Base-by-base conservation (phyloP, 2,888 invertebrate genomes). In the Conus canariensis region DNA sequence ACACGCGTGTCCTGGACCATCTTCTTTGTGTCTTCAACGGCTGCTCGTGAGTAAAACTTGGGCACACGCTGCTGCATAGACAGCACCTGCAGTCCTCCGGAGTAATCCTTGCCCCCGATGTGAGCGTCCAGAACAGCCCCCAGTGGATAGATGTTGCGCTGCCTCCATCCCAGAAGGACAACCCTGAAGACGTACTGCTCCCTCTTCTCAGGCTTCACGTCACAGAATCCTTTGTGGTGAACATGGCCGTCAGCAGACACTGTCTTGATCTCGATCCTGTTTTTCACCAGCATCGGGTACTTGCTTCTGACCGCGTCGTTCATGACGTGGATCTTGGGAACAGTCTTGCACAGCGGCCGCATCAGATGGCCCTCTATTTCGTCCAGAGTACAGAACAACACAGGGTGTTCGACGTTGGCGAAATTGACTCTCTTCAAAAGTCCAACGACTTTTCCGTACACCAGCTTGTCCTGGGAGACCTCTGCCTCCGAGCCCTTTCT, bases 291-390 rank as follows among this genome's bases (percentile, higher is more conserved):
- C 10, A 82, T 77, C 22, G 89, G 88, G 88, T 30, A 85, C 74
- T 22, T 85, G 56, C 25, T 12, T 22, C 19, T 83, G 10, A 91
- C 70, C 1, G 45, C n/a, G 70, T 86, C 88, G 45, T 91, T 88
- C 19, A 91, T n/a, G 56, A 90, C 89, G 59, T 89, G 91, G 4
- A 94, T 92, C 86, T 94, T 94, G 25, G 94, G 94, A 12, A 94
- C 90, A 8, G 94, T 94, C 91, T 93, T 93, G 82, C 93, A 94
- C 25, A 94, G 88, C 5, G 94, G 94, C 45, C 90, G 83, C 90
- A 94, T 92, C 19, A 94, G 89, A 85, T 93, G 91, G 9, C 91
- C 90, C 60, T 91, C 92, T 6, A 77, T 87, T n/a, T 92, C 92
- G 88, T 93, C 93, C 45, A 93, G 88, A 9, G 92, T 92, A 89